Evolutionary conservation across 64 coral and sea anemone species (phyloP), one percentile per base, ranked within the genome.

Genomic region (Montipora efflorescens): DNA sequence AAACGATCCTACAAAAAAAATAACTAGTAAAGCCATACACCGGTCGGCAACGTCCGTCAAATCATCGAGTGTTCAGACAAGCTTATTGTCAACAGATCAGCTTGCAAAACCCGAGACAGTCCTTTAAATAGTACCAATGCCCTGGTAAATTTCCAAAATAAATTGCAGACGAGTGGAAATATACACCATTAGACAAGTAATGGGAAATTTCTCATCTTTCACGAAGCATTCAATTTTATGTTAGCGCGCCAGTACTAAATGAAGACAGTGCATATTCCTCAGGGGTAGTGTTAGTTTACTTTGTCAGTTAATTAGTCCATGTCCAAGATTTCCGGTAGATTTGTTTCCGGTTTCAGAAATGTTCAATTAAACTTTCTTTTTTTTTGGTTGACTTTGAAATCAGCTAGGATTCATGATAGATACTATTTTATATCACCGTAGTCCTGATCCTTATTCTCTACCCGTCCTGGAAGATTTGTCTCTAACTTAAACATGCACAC

Each of bases 141-240:
- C 18, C 28, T 71, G 6, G 18, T 20, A 22, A 67, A 50, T 18
- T 64, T 46, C 16, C 18, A 21, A 8, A 19, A 86, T 70, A 71
- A 45, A 16, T 16, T 49, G 7, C 9, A 48, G n/a, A 70, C 82
- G 9, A 62, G 49, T 22, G 10, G 16, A 71, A 86, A 86, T 16
- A 49, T 23, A 71, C 46, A 1, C 45, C 62, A 9, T 36, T 21
- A 43, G 62, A 49, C 25, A 10, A 86, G 51, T 6, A 45, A 86
- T 11, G 64, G 46, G 15, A 46, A 71, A 50, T 69, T 86, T 25
- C 18, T 71, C 82, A 7, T 71, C 64, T 86, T 86, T 71, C 62
- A 67, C 57, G 68, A 86, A 70, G 68, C 62, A 68, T 70, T 64
- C 59, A 72, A 85, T 85, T 83, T 85, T 50, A 71, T 86, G 82